Percentiles rank a stretch among this genome's conserved stretches.
phyloP scores from a whole-genome alignment of 2,888 invertebrate species.

The Hyppa rectilinea region DNA sequence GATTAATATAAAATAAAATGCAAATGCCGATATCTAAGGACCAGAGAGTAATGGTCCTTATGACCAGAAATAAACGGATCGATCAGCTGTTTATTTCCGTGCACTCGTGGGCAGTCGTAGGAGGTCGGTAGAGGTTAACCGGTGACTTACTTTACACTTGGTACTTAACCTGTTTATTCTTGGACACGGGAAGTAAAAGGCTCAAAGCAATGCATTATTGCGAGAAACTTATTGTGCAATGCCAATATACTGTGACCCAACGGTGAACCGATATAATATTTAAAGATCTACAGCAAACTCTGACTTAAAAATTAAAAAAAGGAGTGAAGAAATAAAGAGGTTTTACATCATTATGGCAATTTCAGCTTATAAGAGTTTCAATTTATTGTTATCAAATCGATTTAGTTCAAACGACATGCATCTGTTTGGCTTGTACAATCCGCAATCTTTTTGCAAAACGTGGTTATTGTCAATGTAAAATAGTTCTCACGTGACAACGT shows the following conservation, averaged over 20 bases:
- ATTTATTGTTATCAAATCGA: constrained; percentile 4
- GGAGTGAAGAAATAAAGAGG: neutral
- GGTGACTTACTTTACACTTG: constrained; percentile 34
- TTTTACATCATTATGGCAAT: constrained; percentile 2
- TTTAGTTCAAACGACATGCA: constrained; percentile 5
- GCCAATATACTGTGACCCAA: neutral
- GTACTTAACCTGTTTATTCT: constrained; percentile 52
- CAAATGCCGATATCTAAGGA: too few relatives aligned
- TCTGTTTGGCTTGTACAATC: constrained; percentile 5
- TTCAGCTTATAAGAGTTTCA: constrained; percentile 1
- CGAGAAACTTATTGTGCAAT: constrained; percentile 48
- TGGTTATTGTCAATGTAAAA: constrained; percentile 7
- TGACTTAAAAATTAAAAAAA: too few relatives aligned
- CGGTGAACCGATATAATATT: constrained; percentile 8
- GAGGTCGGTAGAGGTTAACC: constrained; percentile 38
- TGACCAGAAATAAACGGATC: constrained; percentile 8
- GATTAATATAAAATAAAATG: neutral
- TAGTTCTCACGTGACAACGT: neutral
- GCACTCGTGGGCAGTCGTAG: constrained; percentile 10
- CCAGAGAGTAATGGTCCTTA: neutral
- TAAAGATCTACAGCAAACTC: constrained; percentile 4
- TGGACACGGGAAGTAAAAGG: constrained; percentile 50
- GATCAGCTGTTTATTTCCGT: constrained; percentile 24
- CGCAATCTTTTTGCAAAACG: neutral
- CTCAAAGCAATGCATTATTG: constrained; percentile 38